Evolutionary conservation across 2,888 invertebrate genomes (phyloP).

Genomic region (Acleris laterana): DNA sequence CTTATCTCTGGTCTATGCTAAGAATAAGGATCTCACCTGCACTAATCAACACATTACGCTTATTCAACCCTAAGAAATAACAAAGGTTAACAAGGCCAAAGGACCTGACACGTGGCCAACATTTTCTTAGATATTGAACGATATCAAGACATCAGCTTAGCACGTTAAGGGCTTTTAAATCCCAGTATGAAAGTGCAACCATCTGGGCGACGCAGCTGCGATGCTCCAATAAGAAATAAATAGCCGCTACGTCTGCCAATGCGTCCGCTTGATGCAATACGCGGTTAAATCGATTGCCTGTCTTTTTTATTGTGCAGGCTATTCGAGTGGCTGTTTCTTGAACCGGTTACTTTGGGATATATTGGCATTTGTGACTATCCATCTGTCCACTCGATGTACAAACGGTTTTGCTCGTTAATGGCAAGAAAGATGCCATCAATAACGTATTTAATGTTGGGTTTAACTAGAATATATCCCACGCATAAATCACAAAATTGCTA

Average conservation of each 20-base stretch:
- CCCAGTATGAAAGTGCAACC: slow-evolving; percentile 13
- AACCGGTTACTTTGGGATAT: background rate
- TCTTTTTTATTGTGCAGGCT: slow-evolving; percentile 29
- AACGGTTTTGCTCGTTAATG: no score
- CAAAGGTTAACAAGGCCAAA: no score
- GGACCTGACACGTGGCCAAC: background rate
- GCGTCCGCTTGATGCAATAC: slow-evolving; percentile 56
- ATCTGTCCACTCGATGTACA: no score
- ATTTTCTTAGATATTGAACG: background rate
- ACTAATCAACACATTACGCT: no score
- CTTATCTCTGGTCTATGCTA: no score
- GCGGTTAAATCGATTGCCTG: slow-evolving; percentile 20
- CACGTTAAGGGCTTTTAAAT: slow-evolving; percentile 18
- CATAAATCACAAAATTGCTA: no score
- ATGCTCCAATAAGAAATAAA: slow-evolving; percentile 67
- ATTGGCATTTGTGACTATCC: background rate
- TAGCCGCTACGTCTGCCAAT: slow-evolving; percentile 68
- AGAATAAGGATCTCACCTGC: no score
- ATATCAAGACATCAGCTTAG: slow-evolving; percentile 8
- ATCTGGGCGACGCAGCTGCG: slow-evolving; percentile 32
- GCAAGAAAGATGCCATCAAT: no score
- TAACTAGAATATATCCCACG: no score
- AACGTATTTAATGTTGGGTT: no score
- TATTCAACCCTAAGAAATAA: no score
- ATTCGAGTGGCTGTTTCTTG: slow-evolving; percentile 2